Base-by-base conservation (phyloP, 1,140 invertebrate species). In the Tetraneura akinire region DNA sequence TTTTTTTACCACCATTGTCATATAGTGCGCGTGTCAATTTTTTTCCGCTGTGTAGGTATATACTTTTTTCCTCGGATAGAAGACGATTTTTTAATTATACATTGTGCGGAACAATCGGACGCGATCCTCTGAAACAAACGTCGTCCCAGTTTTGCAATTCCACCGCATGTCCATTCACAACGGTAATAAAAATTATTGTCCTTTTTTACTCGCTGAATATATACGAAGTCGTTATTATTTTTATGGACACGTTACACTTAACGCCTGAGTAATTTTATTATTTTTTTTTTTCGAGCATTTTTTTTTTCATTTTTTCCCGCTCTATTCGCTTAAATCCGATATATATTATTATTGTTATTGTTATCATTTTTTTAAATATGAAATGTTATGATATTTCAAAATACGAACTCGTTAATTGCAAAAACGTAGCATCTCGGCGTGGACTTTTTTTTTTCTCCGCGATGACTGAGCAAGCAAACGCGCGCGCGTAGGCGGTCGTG, bases 61-160 rank as follows among this genome's bases (percentile, higher is more conserved):
- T 23, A 74, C 18, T 32, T 53, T 74, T 49, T 45, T 42, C 18
- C 21, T 26, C 21, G n/a, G 37, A n/a, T n/a, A 74, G 51, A 74
- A 55, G 71, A 74, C 71, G 49, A 74, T 53, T 74, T 74, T n/a
- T 74, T 74, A 74, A 74, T 74, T 74, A 74, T 74, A 55, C 37
- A 21, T 49, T 37, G 45, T 71, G 9, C 37, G 23, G 51, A 55
- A 74, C 71, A 74, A 74, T 74, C 71, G 71, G 37, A 74, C 45
- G 14, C 18, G 49, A 26, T 53, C 26, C 18, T 53, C 71, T 53
- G 71, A 53, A 74, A 74, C 71, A 55, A 74, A 55, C 71, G 45
- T 23, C 71, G 71, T 29, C 51, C 71, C 55, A 74, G 71, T 74
- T 74, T 74, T 32, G n/a, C 21, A 29, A 51, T 49, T 71, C 47